Evolutionary conservation across 2,113 vertebrate genomes (phyloP), one percentile per base, ranked within the genome.

Genomic region (Ceuthmochares aereus): DNA sequence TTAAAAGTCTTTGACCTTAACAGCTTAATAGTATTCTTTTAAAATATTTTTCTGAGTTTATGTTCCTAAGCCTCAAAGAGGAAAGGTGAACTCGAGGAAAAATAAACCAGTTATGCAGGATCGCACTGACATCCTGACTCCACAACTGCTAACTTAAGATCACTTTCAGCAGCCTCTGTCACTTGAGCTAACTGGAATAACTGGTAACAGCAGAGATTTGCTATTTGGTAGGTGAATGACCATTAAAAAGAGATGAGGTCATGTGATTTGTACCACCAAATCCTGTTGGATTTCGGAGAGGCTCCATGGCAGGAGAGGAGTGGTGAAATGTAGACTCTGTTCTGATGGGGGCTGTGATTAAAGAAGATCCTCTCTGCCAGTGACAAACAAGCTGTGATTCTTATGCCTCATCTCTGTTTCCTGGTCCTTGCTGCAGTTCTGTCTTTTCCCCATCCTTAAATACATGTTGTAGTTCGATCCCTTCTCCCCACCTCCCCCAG

Each of bases 141-240:
- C 27, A 87, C 66, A 68, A 85, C 78, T 83, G 87, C 45, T 85
- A 96, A 82, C 40, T 94, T 64, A 52, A 76, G 87, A 80, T 95
- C 93, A 58, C 13, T 93, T 91, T 90, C 84, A 87, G 70, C 81
- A 96, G 68, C 29, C 45, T 5, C 27, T 81, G 78, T 66, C 91
- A 90, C 45, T 89, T 94, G 91, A 87, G 74, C 81, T 96, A 42
- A 79, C 54, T 84, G 51, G 60, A 89, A 79, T 89, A 96, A 90
- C 40, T 91, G 81, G 78, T 77, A 94, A 83, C 37, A 93, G 79
- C 70, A 91, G 59, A 84, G 49, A 29, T 91, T 94, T 91, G 36
- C 32, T 87, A 12, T 73, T 68, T 89, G 72, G n/a, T 92, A 76
- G 52, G 23, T 91, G 69, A 63, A 87, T 32, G 26, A 87, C 40